A percentile compares a stretch with the other conserved stretches of the same genome.
These are phyloP conservation scores for Uropsilus gracilis DNA, from an alignment of 2,113 vertebrate species.

Conservation along the genomic window DNA sequence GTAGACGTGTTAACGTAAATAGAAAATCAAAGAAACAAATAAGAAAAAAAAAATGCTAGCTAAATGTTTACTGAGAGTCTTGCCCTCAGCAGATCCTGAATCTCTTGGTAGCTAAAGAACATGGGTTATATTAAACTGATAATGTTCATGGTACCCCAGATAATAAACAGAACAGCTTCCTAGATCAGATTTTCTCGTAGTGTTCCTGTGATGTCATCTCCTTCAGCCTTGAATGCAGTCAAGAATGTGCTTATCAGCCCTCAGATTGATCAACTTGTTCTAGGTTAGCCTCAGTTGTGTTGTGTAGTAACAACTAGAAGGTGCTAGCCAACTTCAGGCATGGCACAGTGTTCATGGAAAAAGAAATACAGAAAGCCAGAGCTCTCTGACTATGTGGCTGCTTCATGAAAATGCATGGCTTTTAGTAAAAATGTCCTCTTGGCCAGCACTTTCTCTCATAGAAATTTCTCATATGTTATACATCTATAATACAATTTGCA, in stretches of 20 bases:
- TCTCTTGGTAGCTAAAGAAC: not conserved
- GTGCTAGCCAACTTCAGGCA: not conserved
- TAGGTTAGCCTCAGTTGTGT: not conserved
- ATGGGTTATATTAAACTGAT: not conserved
- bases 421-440: slow-evolving; percentile 19
- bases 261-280: not conserved
- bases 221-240: not conserved
- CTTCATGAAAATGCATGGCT: slow-evolving; percentile 47
- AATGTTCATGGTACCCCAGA: not conserved
- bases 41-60: not conserved
- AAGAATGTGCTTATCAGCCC: not conserved
- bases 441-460: not conserved
- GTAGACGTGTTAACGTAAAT: not conserved
- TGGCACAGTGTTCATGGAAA: not conserved
- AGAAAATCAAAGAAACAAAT: not conserved
- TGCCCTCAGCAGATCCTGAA: not conserved
- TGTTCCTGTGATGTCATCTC: not conserved
- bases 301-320: not conserved
- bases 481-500: not conserved
- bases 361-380: not conserved
- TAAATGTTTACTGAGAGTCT: not conserved
- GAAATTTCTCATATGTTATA: not conserved
- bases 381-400: not conserved
- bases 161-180: slow-evolving; percentile 4
- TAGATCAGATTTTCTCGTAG: not conserved